Base-by-base conservation (phyloP, 53 echinoderm and acorn worm species). In the Patiria pectinifera region DNA sequence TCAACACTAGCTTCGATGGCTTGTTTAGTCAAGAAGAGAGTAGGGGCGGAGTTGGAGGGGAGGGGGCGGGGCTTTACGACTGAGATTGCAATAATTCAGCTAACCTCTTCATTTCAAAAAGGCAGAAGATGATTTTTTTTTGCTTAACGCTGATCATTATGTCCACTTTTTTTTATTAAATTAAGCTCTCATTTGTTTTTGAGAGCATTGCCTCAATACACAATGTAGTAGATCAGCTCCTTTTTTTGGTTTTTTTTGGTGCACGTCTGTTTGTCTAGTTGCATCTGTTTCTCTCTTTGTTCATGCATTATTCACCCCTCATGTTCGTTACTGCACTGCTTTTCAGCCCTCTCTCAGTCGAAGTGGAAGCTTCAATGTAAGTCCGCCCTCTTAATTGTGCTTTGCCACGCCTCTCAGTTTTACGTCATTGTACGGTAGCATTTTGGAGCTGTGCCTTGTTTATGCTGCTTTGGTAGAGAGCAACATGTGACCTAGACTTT, bases 331-430 rank as follows among this genome's bases (percentile, higher is more conserved):
- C 44, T 87, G 44, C 77, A 59, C 87, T 87, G 87, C 87, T 23
- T 88, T 89, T 63, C 90, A 98, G 97, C 98, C 96, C 82, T 97
- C 98, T 71, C 93, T 98, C 59, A 96, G 97, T 92, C 97, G 98
- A 69, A 94, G 96, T 90, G 98, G 98, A 80, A 98, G 98, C 76
- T 95, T 98, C 66, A 97, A 98, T 95, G 98, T 98, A 96, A 98
- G 98, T 96, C 49, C 47, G 74, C 22, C 24, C 24, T 74, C 24
- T 23, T 74, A 6, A n/a, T 22, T 74, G 74, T 74, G 74, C 74
- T 5, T 23, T 74, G 74, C 74, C 24, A 74, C 24, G 74, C 74
- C 74, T 74, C 74, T 74, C 24, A 6, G 24, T 69, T 69, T 69
- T 74, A 23, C 10, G 19, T 74, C 24, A 74, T 9, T 22, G 4